Percentiles rank a stretch among this genome's conserved stretches.
Evolutionary conservation across 53 echinoderm and acorn worm species (phyloP).

Genomic region (Arbacia lixula): DNA sequence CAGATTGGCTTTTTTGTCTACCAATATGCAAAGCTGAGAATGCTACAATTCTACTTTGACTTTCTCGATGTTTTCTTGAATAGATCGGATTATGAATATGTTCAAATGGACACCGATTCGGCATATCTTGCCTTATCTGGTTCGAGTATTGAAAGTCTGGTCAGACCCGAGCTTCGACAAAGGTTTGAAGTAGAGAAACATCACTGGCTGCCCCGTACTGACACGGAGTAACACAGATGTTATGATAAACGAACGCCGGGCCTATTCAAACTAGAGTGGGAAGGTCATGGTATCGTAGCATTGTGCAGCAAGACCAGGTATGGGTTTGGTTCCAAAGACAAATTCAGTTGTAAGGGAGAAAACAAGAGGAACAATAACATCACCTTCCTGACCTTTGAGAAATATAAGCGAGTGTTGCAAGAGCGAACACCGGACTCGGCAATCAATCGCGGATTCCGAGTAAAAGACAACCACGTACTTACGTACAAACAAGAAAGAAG

Average conservation of each 20-base stretch:
- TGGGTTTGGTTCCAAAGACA: conserved; percentile 57
- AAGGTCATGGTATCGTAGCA: conserved; percentile 71
- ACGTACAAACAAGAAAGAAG: conserved; percentile 57
- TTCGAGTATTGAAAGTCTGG: no score
- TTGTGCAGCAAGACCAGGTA: conserved; percentile 66
- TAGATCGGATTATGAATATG: no score
- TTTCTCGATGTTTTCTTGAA: no score
- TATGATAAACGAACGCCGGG: conserved; percentile 76
- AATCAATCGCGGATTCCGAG: conserved; percentile 58
- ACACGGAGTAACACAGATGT: not conserved
- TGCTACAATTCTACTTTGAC: no score
- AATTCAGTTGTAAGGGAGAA: conserved; percentile 76
- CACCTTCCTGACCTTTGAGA: conserved; percentile 36
- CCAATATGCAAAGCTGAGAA: no score
- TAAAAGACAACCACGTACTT: conserved; percentile 14
- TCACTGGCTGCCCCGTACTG: conserved; percentile 58
- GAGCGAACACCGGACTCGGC: not conserved
- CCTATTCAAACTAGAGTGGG: conserved; percentile 78
- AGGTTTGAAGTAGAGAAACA: conserved; percentile 58
- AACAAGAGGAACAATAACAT: conserved; percentile 65
- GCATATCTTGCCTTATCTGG: no score
- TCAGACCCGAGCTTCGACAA: no score
- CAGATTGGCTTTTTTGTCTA: no score
- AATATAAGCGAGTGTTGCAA: conserved; percentile 30
- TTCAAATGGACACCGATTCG: no score